Percentiles rank a stretch among this genome's conserved stretches.
phyloP scores from a whole-genome alignment of 2,888 invertebrate species.

The Temnothorax ravouxi region DNA sequence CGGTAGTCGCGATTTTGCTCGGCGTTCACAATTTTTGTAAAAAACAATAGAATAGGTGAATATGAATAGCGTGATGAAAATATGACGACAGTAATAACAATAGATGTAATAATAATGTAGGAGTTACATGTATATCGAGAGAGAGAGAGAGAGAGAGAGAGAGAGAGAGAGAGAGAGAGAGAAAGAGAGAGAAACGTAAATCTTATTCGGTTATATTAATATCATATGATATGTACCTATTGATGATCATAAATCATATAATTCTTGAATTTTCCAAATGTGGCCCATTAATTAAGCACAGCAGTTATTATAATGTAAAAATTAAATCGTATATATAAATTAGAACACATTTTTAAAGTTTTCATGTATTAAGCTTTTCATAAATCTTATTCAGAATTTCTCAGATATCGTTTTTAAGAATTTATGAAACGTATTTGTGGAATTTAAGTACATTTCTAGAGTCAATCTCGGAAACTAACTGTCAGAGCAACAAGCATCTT shows the following conservation, averaged over 20 bases:
- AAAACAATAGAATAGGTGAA: background rate
- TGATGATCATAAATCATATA: background rate
- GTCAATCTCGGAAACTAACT: slow-evolving; percentile 45
- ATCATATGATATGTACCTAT: background rate
- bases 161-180: background rate
- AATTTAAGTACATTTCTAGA: slow-evolving; percentile 50
- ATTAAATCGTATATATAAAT: background rate
- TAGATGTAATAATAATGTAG: background rate
- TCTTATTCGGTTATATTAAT: background rate
- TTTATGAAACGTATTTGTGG: background rate
- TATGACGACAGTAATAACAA: slow-evolving; percentile 18
- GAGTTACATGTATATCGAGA: background rate
- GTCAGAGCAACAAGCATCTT: slow-evolving; percentile 17
- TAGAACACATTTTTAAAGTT: background rate
- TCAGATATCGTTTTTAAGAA: background rate
- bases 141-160: background rate
- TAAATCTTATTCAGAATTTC: background rate
- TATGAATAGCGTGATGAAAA: background rate
- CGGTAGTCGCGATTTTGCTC: background rate
- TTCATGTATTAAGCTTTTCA: background rate
- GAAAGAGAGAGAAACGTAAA: background rate
- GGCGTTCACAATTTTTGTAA: background rate
- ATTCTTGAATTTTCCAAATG: background rate
- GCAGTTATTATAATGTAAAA: background rate
- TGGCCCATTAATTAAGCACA: too few relatives aligned